phyloP scores from a whole-genome alignment of 2,113 vertebrate species.

The Sander vitreus region DNA sequence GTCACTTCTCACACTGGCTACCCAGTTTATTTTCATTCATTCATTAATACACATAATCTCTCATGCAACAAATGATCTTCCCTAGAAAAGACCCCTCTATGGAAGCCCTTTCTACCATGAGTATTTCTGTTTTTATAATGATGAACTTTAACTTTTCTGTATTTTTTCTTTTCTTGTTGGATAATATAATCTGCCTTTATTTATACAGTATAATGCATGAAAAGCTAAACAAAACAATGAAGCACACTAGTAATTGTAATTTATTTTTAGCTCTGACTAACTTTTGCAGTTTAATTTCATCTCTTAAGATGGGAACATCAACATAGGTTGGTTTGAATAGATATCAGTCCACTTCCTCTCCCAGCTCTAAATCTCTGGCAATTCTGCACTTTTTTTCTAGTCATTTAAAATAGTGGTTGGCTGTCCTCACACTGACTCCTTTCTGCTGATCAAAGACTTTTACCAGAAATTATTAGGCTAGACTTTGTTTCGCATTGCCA shows the following conservation, averaged over 20 bases:
- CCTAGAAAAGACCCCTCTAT: not conserved
- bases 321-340: not conserved
- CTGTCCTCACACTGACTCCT: not conserved
- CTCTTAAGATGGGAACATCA: not conserved
- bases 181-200: not conserved
- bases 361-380: not conserved
- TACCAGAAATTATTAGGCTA: not conserved
- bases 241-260: not conserved
- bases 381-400: not conserved
- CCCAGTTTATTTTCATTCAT: not conserved
- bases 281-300: not conserved
- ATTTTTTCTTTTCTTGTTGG: no score
- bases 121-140: not conserved
- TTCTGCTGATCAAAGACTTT: constrained; percentile 11
- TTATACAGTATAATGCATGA: not conserved
- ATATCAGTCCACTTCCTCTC: not conserved
- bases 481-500: no score
- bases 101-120: not conserved
- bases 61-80: not conserved
- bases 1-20: not conserved
- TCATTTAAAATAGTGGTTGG: not conserved
- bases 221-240: not conserved
- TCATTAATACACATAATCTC: not conserved
- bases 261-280: constrained; percentile 1
- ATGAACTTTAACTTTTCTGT: no score